Evolutionary conservation across 2,113 vertebrate genomes (phyloP).

Genomic region (Rhinichthys klamathensis): DNA sequence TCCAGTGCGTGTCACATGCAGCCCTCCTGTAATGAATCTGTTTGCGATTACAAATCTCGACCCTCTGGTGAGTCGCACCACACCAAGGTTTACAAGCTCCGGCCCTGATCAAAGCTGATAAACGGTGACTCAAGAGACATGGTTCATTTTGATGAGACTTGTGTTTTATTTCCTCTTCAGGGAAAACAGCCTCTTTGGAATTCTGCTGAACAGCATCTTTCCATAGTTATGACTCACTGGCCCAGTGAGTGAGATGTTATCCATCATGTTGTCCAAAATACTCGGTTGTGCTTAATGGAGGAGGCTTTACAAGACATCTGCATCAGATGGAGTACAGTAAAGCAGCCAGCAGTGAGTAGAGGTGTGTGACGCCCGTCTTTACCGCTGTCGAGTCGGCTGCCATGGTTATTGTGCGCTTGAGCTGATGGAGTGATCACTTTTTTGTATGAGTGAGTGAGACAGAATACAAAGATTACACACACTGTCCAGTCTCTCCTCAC

Average conservation of each 20-base stretch:
- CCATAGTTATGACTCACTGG: background rate
- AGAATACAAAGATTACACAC: background rate
- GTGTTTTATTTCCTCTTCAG: constrained; percentile 18
- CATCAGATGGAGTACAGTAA: constrained; percentile 13
- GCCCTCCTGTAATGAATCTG: background rate
- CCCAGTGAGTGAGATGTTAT: constrained; percentile 22
- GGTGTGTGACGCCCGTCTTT: background rate
- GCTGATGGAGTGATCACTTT: constrained; percentile 39
- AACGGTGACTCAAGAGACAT: constrained; percentile 20
- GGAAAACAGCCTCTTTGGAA: constrained; percentile 19
- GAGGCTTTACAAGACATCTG: constrained; percentile 21
- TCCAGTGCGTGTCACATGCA: background rate
- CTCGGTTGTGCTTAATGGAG: constrained; percentile 1
- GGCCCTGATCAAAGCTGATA: constrained; percentile 25
- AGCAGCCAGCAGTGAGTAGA: constrained; percentile 21
- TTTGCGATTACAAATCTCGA: background rate
- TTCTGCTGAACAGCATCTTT: constrained; percentile 22
- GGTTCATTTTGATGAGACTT: constrained; percentile 21
- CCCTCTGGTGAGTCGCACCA: constrained; percentile 14
- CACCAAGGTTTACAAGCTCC: constrained; percentile 7
- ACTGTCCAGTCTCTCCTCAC: background rate
- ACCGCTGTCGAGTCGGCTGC: constrained; percentile 18
- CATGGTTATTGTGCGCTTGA: constrained; percentile 50
- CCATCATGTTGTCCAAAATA: constrained; percentile 20
- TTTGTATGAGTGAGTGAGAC: background rate